Percentiles rank a stretch among this genome's conserved stretches.
Evolutionary conservation across 2,888 invertebrate genomes (phyloP).

Genomic region (Ectemnius cavifrons): DNA sequence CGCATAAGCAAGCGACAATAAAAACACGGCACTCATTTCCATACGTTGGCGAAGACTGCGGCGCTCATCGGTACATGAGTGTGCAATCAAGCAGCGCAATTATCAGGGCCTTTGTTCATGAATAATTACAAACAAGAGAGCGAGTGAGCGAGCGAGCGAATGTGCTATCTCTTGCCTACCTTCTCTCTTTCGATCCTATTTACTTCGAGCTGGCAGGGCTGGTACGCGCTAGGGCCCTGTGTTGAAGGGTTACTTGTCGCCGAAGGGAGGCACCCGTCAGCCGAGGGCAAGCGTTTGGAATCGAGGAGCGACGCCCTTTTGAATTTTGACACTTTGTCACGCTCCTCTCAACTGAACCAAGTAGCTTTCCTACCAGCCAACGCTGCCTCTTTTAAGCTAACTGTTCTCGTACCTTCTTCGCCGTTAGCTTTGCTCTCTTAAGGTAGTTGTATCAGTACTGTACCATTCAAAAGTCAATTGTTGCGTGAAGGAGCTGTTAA

Average conservation of each 20-base stretch:
- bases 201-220: conserved; percentile 39
- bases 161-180: conserved; percentile 40
- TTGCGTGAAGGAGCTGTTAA: too few species aligned
- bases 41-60: conserved; percentile 63
- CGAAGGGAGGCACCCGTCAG: conserved; percentile 37
- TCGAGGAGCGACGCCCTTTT: conserved; percentile 49
- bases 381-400: neutral
- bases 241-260: conserved; percentile 31
- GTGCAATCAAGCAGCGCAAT: conserved; percentile 74
- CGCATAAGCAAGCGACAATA: conserved; percentile 52
- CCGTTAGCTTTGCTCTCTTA: too few species aligned
- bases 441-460: too few species aligned
- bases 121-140: conserved; percentile 74
- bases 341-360: neutral
- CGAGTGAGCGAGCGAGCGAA: conserved; percentile 39
- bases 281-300: conserved; percentile 60
- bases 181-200: conserved; percentile 53
- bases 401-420: too few species aligned
- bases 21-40: conserved; percentile 71
- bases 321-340: conserved; percentile 44
- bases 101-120: conserved; percentile 74
- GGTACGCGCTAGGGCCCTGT: conserved; percentile 10
- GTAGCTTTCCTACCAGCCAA: neutral
- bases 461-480: too few species aligned
- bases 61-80: conserved; percentile 68